A percentile compares a stretch with the other conserved stretches of the same genome.
phyloP scores from a whole-genome alignment of 2,888 invertebrate species.

The Copidosoma aretas region DNA sequence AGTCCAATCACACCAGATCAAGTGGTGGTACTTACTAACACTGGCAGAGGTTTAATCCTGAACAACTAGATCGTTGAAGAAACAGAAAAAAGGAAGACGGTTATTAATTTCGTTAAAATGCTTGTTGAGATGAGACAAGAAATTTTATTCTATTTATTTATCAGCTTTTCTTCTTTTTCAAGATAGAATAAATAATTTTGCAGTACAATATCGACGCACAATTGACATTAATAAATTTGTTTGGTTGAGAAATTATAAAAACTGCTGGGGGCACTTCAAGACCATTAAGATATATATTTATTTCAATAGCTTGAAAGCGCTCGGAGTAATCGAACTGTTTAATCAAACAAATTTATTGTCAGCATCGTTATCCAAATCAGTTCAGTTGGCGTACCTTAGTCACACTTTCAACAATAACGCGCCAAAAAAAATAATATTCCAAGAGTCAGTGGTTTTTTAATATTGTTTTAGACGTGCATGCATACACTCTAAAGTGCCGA shows the following conservation, averaged over 20 bases:
- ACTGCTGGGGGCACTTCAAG: neutral
- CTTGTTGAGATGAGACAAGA: conserved; percentile 1
- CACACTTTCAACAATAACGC: neutral
- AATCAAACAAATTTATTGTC: too few species aligned
- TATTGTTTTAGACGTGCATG: conserved; percentile 37
- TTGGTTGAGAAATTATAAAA: neutral
- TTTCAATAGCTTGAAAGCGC: too few species aligned
- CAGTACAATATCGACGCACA: neutral
- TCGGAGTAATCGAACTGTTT: too few species aligned
- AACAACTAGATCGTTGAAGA: conserved; percentile 82
- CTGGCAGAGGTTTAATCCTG: conserved; percentile 98
- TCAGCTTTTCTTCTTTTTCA: conserved; percentile 21
- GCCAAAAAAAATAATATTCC: neutral
- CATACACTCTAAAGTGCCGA: conserved; percentile 30
- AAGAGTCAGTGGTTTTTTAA: neutral
- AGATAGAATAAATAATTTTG: conserved; percentile 1
- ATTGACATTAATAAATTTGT: too few species aligned
- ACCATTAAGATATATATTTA: neutral
- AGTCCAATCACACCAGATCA: conserved; percentile 65
- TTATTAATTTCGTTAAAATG: conserved; percentile 53
- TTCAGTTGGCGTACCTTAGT: neutral
- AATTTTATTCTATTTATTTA: conserved; percentile 19
- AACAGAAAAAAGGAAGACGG: conserved; percentile 62
- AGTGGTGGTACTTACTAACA: conserved; percentile 89
- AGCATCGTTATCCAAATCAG: too few species aligned